These are phyloP conservation scores for Drosophila borealis DNA, from an alignment of 2,888 invertebrate genomes.

Conservation along the genomic window DNA sequence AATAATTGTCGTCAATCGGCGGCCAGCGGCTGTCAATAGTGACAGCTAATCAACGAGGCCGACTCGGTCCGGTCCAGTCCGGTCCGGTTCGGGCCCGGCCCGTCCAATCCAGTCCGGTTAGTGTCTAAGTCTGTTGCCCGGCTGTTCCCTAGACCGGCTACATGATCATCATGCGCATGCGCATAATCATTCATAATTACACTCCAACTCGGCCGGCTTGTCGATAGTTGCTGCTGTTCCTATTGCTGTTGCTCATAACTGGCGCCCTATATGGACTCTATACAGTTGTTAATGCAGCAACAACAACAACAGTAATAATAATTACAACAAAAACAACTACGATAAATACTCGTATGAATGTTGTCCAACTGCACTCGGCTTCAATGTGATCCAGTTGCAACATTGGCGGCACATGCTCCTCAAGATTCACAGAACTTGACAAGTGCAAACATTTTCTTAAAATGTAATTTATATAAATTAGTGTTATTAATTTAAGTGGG, in stretches of 20 bases:
- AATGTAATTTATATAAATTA: neutral
- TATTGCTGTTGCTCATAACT: slow-evolving; percentile 53
- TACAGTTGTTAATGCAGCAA: slow-evolving; percentile 46
- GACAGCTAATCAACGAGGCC: slow-evolving; percentile 73
- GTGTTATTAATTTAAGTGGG: neutral
- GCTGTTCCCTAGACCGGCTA: slow-evolving; percentile 14
- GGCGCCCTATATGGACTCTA: slow-evolving; percentile 47
- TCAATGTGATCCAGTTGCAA: slow-evolving; percentile 27
- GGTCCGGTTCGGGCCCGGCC: neutral
- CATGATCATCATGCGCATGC: slow-evolving; percentile 57
- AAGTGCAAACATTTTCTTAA: neutral
- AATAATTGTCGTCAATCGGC: slow-evolving; percentile 54
- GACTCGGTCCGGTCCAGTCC: slow-evolving; percentile 10
- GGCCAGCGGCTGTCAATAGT: slow-evolving; percentile 69
- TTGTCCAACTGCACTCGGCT: slow-evolving; percentile 36
- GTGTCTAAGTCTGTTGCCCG: neutral
- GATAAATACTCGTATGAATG: slow-evolving; percentile 4
- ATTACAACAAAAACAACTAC: neutral
- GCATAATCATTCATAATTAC: slow-evolving; percentile 80
- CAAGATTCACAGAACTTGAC: slow-evolving; percentile 10
- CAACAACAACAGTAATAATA: slow-evolving; percentile 2
- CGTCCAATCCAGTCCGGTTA: neutral
- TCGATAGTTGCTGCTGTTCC: slow-evolving; percentile 7
- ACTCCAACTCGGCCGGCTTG: slow-evolving; percentile 14
- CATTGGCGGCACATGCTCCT: slow-evolving; percentile 21